Conservation (phyloP, 2,797 vertebrate species). For the Liasis olivaceus region DNA sequence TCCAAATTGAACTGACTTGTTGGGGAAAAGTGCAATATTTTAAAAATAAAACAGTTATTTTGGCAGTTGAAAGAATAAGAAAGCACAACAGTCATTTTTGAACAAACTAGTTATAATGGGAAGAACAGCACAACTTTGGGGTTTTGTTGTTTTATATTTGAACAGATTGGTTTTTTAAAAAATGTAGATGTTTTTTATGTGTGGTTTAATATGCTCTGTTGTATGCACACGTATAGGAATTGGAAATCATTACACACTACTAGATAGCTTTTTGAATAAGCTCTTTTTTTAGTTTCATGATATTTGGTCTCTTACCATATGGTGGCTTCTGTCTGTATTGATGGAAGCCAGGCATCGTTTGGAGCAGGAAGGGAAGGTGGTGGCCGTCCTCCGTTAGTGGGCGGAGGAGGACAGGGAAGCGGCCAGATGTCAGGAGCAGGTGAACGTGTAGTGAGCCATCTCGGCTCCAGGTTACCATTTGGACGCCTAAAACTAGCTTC, state of each 20-base stretch:
- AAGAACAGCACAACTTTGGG: constrained; percentile 60
- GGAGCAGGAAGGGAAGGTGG: not conserved
- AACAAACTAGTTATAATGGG: constrained; percentile 66
- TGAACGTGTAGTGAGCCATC: constrained; percentile 33
- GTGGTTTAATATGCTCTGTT: constrained; percentile 60
- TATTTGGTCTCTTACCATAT: constrained; percentile 45
- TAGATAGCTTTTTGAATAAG: constrained; percentile 75
- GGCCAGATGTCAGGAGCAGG: constrained; percentile 39
- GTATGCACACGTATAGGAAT: constrained; percentile 63
- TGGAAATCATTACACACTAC: constrained; percentile 65
- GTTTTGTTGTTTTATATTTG: constrained; percentile 56
- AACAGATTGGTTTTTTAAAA: constrained; percentile 48
- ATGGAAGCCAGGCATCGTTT: not conserved
- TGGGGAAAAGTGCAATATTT: constrained; percentile 69
- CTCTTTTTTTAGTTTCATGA: constrained; percentile 61
- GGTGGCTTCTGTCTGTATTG: constrained; percentile 14
- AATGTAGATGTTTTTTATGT: constrained; percentile 50
- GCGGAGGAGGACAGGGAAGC: not conserved
- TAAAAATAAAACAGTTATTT: constrained; percentile 47
- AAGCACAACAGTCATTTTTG: constrained; percentile 59
- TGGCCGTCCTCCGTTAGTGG: constrained; percentile 15
- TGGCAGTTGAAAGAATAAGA: constrained; percentile 54
- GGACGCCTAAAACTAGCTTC: constrained; percentile 28
- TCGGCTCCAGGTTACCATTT: constrained; percentile 37
- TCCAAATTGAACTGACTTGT: constrained; percentile 73